These are phyloP conservation scores for Orchestes rusci DNA, from an alignment of 2,888 invertebrate genomes.

Conservation along the genomic window DNA sequence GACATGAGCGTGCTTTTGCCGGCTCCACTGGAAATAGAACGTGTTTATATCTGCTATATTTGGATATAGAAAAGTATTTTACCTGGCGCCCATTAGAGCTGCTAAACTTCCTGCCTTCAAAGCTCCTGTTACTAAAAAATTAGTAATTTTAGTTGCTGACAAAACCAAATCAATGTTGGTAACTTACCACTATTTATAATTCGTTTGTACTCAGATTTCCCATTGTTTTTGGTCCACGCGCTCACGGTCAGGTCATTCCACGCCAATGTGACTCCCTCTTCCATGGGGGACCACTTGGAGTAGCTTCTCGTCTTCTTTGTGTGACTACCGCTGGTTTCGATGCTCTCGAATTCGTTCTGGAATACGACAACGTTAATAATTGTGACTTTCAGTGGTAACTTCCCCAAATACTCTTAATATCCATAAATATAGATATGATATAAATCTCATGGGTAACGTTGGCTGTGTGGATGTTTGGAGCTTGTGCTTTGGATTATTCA, in stretches of 20 bases:
- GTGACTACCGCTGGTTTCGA: conserved; percentile 14
- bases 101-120: conserved; percentile 75
- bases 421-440: no score
- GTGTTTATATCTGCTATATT: no score
- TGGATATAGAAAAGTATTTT: no score
- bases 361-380: no score
- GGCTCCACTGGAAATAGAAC: conserved; percentile 57
- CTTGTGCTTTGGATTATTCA: no score
- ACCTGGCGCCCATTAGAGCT: conserved; percentile 82
- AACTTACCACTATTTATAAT: conserved; percentile 69
- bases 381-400: no score
- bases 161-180: background rate
- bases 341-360: conserved; percentile 15
- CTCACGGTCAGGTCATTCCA: conserved; percentile 76
- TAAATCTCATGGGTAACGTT: no score
- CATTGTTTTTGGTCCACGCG: conserved; percentile 43
- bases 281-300: conserved; percentile 50
- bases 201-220: conserved; percentile 52
- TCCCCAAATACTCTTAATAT: no score
- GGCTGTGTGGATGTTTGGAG: no score
- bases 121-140: conserved; percentile 63
- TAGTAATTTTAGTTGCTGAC: background rate
- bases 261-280: conserved; percentile 64
- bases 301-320: conserved; percentile 40
- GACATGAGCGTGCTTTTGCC: conserved; percentile 88